Evolutionary conservation across 2,888 invertebrate genomes (phyloP).

Genomic region (Thera obeliscata): DNA sequence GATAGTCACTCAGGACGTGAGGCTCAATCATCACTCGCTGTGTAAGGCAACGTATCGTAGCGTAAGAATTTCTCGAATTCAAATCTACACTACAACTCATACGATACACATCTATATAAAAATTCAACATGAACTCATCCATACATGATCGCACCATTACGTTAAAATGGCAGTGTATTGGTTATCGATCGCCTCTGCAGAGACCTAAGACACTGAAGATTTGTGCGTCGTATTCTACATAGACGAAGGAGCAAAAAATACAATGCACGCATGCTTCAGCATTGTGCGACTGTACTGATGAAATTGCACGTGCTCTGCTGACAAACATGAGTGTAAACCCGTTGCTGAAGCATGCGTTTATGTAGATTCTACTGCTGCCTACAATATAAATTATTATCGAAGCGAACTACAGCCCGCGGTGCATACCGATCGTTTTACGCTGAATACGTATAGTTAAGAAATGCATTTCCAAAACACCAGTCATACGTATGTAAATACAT

Average conservation of each 20-base stretch:
- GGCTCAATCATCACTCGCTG: constrained; percentile 37
- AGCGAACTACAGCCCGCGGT: constrained; percentile 79
- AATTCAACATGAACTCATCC: constrained; percentile 57
- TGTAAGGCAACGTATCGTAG: constrained; percentile 76
- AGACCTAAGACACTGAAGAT: constrained; percentile 74
- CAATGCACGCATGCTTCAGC: constrained; percentile 14
- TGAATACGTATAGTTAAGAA: constrained; percentile 77
- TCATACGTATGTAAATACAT: constrained; percentile 74
- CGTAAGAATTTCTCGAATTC: constrained; percentile 53
- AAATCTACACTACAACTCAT: constrained; percentile 48
- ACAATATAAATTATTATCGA: constrained; percentile 65
- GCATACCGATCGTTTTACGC: constrained; percentile 71
- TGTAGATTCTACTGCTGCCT: constrained; percentile 58
- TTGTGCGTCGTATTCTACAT: constrained; percentile 74
- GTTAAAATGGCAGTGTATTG: constrained; percentile 80
- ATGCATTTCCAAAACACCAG: constrained; percentile 77
- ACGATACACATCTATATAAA: constrained; percentile 44
- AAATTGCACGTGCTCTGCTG: background rate
- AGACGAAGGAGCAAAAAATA: constrained; percentile 43
- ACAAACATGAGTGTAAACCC: background rate
- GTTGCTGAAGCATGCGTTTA: constrained; percentile 11
- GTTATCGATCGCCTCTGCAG: constrained; percentile 64
- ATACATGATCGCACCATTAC: constrained; percentile 67
- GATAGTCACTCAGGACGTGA: constrained; percentile 65
- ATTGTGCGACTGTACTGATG: constrained; percentile 1